Evolutionary conservation across 2,113 vertebrate species (phyloP).

Genomic region (Mirza zaza): DNA sequence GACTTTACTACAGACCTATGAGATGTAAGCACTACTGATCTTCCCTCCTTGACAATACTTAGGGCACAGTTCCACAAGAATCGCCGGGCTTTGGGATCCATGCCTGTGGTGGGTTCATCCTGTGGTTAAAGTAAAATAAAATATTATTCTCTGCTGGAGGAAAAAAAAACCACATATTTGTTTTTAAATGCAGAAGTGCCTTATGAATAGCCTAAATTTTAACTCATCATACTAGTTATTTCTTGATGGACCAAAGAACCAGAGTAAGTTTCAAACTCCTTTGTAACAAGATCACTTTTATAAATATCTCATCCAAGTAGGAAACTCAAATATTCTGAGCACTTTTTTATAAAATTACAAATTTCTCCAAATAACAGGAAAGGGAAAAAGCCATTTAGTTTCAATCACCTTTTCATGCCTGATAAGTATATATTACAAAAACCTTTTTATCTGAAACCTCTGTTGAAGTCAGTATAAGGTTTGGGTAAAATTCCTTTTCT

Average conservation of each 20-base stretch:
- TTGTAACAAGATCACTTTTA: background rate
- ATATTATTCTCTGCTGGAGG: background rate
- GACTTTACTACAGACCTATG: conserved; percentile 88
- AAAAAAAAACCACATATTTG: background rate
- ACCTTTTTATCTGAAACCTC: conserved; percentile 6
- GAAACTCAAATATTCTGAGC: background rate
- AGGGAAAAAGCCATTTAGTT: background rate
- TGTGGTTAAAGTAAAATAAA: conserved; percentile 71
- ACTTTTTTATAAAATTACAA: background rate
- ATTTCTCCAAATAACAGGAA: conserved; percentile 17
- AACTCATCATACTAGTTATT: background rate
- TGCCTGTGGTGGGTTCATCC: conserved; percentile 99
- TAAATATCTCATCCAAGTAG: background rate
- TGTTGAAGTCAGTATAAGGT: background rate
- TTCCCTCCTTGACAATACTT: conserved; percentile 94
- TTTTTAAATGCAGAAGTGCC: background rate
- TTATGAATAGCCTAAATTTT: background rate
- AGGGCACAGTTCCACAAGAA: conserved; percentile 97
- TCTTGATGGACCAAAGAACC: background rate
- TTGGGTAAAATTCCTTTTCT: background rate
- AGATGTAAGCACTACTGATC: conserved; percentile 96
- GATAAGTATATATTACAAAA: conserved; percentile 36
- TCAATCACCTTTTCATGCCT: conserved; percentile 29
- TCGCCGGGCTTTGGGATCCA: conserved; percentile 97
- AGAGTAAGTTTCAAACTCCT: background rate